Evolutionary conservation across 2,888 invertebrate genomes (phyloP), one percentile per base, ranked within the genome.

Genomic region (Hoplodrina ambigua): DNA sequence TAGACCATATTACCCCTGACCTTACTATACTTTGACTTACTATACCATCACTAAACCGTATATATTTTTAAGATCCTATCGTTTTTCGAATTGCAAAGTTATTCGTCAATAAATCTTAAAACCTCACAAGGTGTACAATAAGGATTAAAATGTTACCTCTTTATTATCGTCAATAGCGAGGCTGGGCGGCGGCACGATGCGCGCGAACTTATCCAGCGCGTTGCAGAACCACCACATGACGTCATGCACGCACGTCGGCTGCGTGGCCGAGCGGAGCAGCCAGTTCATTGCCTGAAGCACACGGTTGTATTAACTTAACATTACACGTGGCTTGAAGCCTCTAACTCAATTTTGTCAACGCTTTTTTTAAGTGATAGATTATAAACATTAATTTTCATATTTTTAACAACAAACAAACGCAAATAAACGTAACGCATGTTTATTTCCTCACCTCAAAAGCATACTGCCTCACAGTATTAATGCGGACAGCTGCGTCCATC

Each of bases 141-240:
- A 15, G 10, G 19, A 19, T 41, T 13, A 7, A 11, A 49, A 4
- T 13, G 15, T 74, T 80, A 93, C 95, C 88, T 94, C 94, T 77
- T 91, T 94, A 63, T 91, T 92, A 19, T 94, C 93, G 13, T 93
- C 93, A 17, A 89, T 30, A 0, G 86, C 62, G 0, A 81, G 74
- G 0, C 90, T 50, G 25, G 79, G 89, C 15, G 91, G 89, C 1
- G 93, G 92, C 50, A 91, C 89, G 2, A 93, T 88, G 0, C 91
- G 84, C 15, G 94, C 93, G 78, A 90, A 95, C 37, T 93, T 92
- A 94, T 97, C 97, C 52, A 99, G 96, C 0, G 99, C 98, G 17
- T 97, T 97, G 30, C 99, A 98, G 90, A 99, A 99, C 98, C 99
- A 99, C 99, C 99, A 99, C 91, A 99, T 97, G 13, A 99, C 96